These are phyloP conservation scores for Cosmia trapezina DNA, from an alignment of 2,888 invertebrate genomes.

Conservation along the genomic window DNA sequence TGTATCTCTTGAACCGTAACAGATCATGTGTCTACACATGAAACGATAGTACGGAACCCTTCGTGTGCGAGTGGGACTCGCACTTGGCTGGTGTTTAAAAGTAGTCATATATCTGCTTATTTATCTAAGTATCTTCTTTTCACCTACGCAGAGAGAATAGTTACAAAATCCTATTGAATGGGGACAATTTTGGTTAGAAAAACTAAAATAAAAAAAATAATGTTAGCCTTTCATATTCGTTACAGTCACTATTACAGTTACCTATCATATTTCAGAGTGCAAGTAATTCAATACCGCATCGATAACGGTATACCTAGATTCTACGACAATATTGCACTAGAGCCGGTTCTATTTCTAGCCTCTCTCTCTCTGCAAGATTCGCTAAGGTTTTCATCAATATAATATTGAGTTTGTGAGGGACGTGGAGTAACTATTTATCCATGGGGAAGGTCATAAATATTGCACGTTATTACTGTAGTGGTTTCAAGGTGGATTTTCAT, in stretches of 20 bases:
- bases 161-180: not conserved
- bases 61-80: no score
- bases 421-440: constrained; percentile 1
- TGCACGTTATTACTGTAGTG: constrained; percentile 1
- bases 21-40: no score
- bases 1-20: no score
- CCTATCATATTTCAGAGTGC: constrained; percentile 10
- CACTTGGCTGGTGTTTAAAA: no score
- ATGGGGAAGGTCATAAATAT: not conserved
- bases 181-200: not conserved
- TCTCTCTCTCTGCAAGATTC: constrained; percentile 1
- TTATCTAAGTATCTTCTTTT: no score
- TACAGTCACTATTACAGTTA: not conserved
- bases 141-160: no score
- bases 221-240: not conserved
- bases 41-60: no score
- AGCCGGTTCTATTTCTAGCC: constrained; percentile 20
- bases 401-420: constrained; percentile 12
- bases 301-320: not conserved
- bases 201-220: not conserved
- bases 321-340: constrained; percentile 4
- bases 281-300: constrained; percentile 27
- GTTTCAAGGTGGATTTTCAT: not conserved
- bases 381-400: constrained; percentile 33
- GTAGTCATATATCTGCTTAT: no score